Percentiles rank a stretch among this genome's conserved stretches.
These are phyloP conservation scores for Leptocoma aspasia DNA, from an alignment of 2,113 vertebrate genomes.

Conservation along the genomic window DNA sequence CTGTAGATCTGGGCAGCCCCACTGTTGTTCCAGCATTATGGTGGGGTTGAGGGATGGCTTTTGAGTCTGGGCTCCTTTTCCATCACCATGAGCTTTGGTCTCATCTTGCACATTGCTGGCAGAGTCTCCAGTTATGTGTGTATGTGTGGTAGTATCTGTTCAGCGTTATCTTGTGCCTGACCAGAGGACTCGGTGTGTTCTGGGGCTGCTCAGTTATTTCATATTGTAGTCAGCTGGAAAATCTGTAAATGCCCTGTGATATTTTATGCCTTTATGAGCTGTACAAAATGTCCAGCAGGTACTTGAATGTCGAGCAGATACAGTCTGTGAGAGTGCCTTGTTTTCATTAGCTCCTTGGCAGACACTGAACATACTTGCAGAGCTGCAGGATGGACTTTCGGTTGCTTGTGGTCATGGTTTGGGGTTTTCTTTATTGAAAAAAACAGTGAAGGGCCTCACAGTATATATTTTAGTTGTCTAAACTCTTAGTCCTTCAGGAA, in stretches of 20 bases:
- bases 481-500: not conserved
- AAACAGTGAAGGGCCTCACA: not conserved
- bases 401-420: not conserved
- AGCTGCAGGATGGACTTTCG: slow-evolving; percentile 8
- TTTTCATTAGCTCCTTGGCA: slow-evolving; percentile 45
- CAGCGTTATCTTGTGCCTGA: not conserved
- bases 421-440: not conserved
- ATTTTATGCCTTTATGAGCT: slow-evolving; percentile 15
- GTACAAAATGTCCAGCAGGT: slow-evolving; percentile 51
- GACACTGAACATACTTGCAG: not conserved
- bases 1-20: not conserved
- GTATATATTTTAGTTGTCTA: not conserved
- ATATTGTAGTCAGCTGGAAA: slow-evolving; percentile 16
- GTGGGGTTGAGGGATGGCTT: not conserved
- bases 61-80: not conserved
- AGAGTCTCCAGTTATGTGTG: not conserved
- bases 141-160: not conserved
- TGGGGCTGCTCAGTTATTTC: not conserved
- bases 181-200: not conserved
- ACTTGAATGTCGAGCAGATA: slow-evolving; percentile 11
- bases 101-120: not conserved
- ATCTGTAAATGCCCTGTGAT: not conserved
- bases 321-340: not conserved
- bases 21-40: not conserved
- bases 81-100: not conserved